Evolutionary conservation across 2,888 invertebrate species (phyloP), one percentile per base, ranked within the genome.

Genomic region (Platycheirus albimanus): DNA sequence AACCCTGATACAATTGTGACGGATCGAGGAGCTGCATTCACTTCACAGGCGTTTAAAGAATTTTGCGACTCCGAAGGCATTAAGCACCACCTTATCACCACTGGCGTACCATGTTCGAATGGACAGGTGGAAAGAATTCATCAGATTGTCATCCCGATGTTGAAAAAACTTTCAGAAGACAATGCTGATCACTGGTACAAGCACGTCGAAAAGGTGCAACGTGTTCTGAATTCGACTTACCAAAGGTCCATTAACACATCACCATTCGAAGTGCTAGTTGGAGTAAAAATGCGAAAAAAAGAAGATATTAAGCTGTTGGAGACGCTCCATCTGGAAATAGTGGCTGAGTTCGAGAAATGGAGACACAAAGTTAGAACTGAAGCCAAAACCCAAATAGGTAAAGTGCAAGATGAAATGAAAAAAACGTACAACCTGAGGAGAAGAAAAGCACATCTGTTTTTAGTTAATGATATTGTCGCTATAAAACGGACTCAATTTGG

Each of bases 231-330:
- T 13, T 49, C 33, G 36, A 63, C 47, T 4, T 63, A 19, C 36
- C 63, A 63, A 47, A 11, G 63, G 2, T 47, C 63, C n/a, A 47
- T 47, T 11, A 47, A 63, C 1, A 36, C 20, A 8, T 47, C 63
- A n/a, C 63, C 63, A 1, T 47, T 63, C 11, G 63, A 47, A 47
- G 19, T 63, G 3, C 33, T 47, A 2, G 33, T 36, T 45, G 47
- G 36, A 10, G 63, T 63, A 1, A 36, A 33, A n/a, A 63, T 47
- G 45, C 10, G 63, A 47, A 28, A 63, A 36, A 63, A 36, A 47
- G 36, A 63, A 47, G 47, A 47, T 15, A 0, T 20, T n/a, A 36
- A 45, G 1, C n/a, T 63, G 6, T 1, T 47, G 7, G 33, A 63
- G 8, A 47, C n/a, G 3, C 33, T 47, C 33, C 63, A 33, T n/a